phyloP scores from a whole-genome alignment of 1,140 invertebrate species.

The Scylla paramamosain region DNA sequence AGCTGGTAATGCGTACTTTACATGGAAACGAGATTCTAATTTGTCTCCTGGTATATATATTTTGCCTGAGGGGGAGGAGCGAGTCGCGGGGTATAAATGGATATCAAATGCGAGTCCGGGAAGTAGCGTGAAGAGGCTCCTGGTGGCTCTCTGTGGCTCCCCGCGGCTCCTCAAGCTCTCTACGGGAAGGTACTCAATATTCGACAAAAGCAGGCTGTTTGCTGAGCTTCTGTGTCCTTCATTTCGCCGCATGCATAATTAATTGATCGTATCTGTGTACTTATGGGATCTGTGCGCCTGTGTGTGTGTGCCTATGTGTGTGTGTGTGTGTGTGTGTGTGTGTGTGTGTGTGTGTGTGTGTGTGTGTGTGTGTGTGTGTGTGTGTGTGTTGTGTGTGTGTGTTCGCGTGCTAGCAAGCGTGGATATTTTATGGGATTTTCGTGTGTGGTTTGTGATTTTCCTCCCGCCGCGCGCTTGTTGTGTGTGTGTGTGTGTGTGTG shows the following conservation, averaged over 20 bases:
- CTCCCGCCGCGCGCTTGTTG: neutral
- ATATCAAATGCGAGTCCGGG: neutral
- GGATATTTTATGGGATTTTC: too few relatives aligned
- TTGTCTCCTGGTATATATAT: conserved; percentile 1
- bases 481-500: conserved; percentile 20
- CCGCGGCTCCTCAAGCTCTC: neutral
- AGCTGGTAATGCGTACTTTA: neutral
- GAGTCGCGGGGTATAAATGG: neutral
- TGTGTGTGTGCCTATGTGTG: neutral
- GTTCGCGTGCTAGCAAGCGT: neutral
- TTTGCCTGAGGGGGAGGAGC: neutral
- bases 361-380: conserved; percentile 9
- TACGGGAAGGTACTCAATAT: neutral
- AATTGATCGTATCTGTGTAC: neutral
- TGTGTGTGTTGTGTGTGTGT: neutral
- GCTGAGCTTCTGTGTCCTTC: neutral
- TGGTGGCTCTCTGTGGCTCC: neutral
- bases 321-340: conserved; percentile 12
- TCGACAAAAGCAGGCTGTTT: neutral
- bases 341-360: conserved; percentile 20
- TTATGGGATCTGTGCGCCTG: neutral
- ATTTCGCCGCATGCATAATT: neutral
- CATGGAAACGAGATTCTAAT: conserved; percentile 10
- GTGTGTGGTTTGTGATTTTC: too few relatives aligned
- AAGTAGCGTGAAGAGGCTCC: neutral